Evolutionary conservation across 2,888 invertebrate genomes (phyloP).

Genomic region (Theodoxus fluviatilis): DNA sequence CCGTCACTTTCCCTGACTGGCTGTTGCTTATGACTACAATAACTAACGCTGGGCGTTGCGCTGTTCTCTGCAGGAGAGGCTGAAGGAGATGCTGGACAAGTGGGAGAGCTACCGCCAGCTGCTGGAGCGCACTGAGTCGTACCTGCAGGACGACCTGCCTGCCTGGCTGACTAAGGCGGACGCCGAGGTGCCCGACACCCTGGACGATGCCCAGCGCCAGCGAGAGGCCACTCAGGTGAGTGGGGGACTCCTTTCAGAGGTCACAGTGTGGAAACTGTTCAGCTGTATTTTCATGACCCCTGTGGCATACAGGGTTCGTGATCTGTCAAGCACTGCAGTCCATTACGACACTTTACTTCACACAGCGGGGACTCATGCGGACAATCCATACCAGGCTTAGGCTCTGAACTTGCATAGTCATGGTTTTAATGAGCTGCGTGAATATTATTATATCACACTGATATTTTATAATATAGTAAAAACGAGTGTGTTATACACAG

Average conservation of each 20-base stretch:
- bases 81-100: constrained; percentile 86
- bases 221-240: constrained; percentile 68
- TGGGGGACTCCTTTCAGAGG: not conserved
- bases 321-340: not conserved
- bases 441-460: too few relatives aligned
- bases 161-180: constrained; percentile 71
- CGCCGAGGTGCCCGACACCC: constrained; percentile 77
- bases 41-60: not conserved
- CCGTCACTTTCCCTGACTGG: too few relatives aligned
- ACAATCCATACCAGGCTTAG: too few relatives aligned
- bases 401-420: too few relatives aligned
- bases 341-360: too few relatives aligned
- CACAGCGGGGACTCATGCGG: too few relatives aligned
- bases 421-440: too few relatives aligned
- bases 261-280: not conserved
- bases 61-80: constrained; percentile 70
- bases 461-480: too few relatives aligned
- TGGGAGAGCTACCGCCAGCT: constrained; percentile 94
- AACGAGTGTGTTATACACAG: too few relatives aligned
- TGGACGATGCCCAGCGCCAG: constrained; percentile 70
- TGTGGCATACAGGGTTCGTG: too few relatives aligned
- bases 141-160: constrained; percentile 55
- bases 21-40: too few relatives aligned
- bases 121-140: constrained; percentile 66
- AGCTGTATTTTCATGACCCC: too few relatives aligned